Base-by-base conservation (phyloP, 2,797 vertebrate species). In the Centropyge bicolor region DNA sequence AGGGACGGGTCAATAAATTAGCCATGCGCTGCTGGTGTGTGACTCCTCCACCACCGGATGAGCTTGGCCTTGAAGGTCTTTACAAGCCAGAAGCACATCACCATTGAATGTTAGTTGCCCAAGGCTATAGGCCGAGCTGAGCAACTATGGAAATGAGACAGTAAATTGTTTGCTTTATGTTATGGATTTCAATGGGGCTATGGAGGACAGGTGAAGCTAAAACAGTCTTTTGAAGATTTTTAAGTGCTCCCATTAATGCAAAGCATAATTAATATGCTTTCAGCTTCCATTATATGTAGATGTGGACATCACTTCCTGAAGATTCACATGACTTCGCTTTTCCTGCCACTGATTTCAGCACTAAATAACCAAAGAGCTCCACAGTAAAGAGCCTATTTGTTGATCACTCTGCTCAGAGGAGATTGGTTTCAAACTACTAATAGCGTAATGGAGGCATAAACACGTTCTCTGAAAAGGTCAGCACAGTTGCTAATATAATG, bases 1-100 rank as follows among this genome's bases (percentile, higher is more conserved):
- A 78, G 62, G 69, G 45, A 70, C 46, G 9, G 71, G 86, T 92
- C 88, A 75, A 93, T 93, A 88, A 73, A 89, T 86, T 75, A 86
- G 80, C 81, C 77, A 75, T 22, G 63, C 80, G 63, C 59, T 67
- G 41, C 57, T 84, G 71, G 87, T 62, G 65, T 88, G 59, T 46
- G 83, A 74, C 82, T 56, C 69, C 14, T 76, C 19, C 24, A 19
- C 40, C 22, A 19, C 45, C 12, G 5, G 55, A 67, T 38, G 46
- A 40, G 31, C 56, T 40, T 22, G 55, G 60, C 67, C 55, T 64
- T 40, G 51, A 69, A 67, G 79, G 70, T 51, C 69, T 62, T 76
- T 55, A 63, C 20, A 38, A 70, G 54, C 56, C 45, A 64, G 68
- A 67, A 75, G 65, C 46, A 70, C 66, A 49, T 60, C 49, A 43